Conservation (phyloP, 2,888 invertebrate species). For the Drosophila vallismaia region DNA sequence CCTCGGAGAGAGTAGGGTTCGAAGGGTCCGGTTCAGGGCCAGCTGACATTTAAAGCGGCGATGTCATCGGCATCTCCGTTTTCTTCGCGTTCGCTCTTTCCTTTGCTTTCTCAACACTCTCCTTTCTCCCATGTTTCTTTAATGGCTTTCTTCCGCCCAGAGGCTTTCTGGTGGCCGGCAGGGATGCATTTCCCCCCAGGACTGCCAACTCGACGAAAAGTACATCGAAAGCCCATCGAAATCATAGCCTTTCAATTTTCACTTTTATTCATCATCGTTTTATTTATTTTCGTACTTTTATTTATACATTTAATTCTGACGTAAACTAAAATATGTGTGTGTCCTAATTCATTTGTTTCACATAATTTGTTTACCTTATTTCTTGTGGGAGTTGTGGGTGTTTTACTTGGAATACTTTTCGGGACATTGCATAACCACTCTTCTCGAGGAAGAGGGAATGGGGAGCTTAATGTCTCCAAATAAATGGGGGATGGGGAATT, state of each 20-base stretch:
- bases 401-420: conserved; percentile 5
- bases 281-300: conserved; percentile 40
- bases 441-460: too few species aligned
- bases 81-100: conserved; percentile 32
- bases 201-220: conserved; percentile 20
- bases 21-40: conserved; percentile 25
- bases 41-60: conserved; percentile 70
- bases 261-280: conserved; percentile 32
- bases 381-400: conserved; percentile 33
- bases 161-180: not conserved
- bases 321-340: conserved; percentile 76
- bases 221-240: not conserved
- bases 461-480: conserved; percentile 10
- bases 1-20: not conserved
- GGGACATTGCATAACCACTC: conserved; percentile 12
- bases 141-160: not conserved
- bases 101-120: conserved; percentile 4
- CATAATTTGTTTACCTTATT: not conserved
- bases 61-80: conserved; percentile 51
- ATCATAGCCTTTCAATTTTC: conserved; percentile 1
- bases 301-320: conserved; percentile 74
- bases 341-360: conserved; percentile 44
- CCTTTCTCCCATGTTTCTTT: not conserved
- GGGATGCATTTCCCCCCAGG: conserved; percentile 15
- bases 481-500: not conserved